phyloP scores from a whole-genome alignment of 2,888 invertebrate species.

The Cheilosia vernalis region DNA sequence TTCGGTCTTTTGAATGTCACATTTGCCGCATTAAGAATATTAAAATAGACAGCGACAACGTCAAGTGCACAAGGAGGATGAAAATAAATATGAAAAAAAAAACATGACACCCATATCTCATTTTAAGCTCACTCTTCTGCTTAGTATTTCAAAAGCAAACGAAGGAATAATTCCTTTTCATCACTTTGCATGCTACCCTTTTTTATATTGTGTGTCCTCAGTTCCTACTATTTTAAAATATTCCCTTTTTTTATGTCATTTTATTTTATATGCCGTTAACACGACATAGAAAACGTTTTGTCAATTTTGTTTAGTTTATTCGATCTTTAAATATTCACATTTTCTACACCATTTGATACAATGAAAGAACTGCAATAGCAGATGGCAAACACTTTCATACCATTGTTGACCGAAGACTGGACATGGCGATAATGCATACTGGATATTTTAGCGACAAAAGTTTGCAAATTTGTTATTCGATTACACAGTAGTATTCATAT shows the following conservation, averaged over 20 bases:
- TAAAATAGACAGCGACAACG: conserved; percentile 35
- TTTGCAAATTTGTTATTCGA: no score
- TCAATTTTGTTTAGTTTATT: neutral
- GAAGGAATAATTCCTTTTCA: conserved; percentile 1
- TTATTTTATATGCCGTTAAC: neutral
- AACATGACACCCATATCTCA: conserved; percentile 25
- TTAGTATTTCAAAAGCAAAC: conserved; percentile 1
- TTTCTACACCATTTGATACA: neutral
- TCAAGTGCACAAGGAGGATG: conserved; percentile 22
- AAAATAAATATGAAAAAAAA: conserved; percentile 31
- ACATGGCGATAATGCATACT: no score
- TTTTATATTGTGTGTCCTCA: neutral
- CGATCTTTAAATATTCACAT: neutral
- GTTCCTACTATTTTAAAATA: neutral
- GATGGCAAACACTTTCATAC: neutral
- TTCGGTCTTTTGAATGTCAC: conserved; percentile 22
- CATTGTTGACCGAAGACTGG: no score
- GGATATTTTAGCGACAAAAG: no score
- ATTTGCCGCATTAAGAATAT: conserved; percentile 39
- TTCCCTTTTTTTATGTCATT: neutral
- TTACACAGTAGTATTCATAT: no score
- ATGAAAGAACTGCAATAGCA: neutral
- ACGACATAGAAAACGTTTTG: neutral
- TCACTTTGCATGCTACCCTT: neutral
- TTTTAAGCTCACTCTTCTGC: conserved; percentile 14